Base-by-base conservation (phyloP, 2,888 invertebrate species). In the Muscina levida region DNA sequence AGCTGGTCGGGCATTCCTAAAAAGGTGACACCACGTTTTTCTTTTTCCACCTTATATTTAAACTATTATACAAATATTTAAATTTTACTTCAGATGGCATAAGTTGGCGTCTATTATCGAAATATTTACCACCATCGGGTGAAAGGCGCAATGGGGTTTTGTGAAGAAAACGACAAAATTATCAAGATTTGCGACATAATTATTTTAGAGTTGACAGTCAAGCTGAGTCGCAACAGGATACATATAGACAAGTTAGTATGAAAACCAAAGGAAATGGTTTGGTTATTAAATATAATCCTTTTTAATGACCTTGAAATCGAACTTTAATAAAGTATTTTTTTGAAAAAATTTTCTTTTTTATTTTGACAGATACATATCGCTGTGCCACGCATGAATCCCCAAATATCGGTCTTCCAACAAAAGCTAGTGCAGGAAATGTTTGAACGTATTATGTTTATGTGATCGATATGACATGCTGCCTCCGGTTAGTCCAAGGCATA, bases 401-500 rank as follows among this genome's bases (percentile, higher is more conserved):
- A 98, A 78, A 97, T 99, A 82, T 95, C 97, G 39, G 92, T 99
- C 84, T 99, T 99, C 91, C 98, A 99, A 91, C 99, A 99, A 91
- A 93, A 93, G 84, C 94, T 96, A 82, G 99, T 99, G 4, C 93
- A 93, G 88, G 94, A 97, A 90, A 98, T 99, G 94, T 99, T 99
- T 91, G 99, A 99, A 91, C 93, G 99, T 74, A 97, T 99, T 86
- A 93, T 99, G 74, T 99, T 97, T 91, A 99, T 99, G 87, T 99
- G 99, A 99, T 98, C 99, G 2, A 98, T 99, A 87, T 93, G 99
- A 24, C 99, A 99, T 92, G 99, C 99, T 1, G 99, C 99, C 5
- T 98, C 98, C 67, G 99, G 99, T 77, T 99, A 99, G 99, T 99
- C 22, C 99, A 99, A 91, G 99, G 98, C 77, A 98, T 98, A 91